Percentiles rank a stretch among this genome's conserved stretches.
Conservation (phyloP, 2,888 invertebrate genomes). For the Syrphus vitripennis region DNA sequence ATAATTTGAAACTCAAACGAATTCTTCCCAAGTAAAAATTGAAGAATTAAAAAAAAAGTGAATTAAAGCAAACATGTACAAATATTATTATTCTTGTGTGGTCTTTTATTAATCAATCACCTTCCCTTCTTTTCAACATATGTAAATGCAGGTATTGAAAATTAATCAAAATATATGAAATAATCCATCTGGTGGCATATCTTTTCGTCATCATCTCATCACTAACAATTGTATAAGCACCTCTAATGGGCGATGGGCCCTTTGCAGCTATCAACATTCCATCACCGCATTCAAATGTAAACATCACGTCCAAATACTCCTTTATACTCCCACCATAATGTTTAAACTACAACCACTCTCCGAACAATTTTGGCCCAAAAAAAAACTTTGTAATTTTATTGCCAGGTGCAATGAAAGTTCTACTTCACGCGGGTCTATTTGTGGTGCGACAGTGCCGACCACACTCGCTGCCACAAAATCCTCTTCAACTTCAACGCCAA, state of each 20-base stretch:
- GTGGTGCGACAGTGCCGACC: constrained; percentile 42
- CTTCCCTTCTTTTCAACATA: background rate
- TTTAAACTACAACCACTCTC: constrained; percentile 19
- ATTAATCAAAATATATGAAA: background rate
- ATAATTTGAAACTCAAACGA: no score
- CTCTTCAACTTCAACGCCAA: constrained; percentile 47
- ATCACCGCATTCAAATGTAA: constrained; percentile 31
- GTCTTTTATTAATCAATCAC: background rate
- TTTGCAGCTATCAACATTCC: constrained; percentile 61
- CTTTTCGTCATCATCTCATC: constrained; percentile 44
- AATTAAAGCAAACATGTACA: no score
- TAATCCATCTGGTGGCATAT: constrained; percentile 42
- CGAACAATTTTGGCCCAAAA: constrained; percentile 29
- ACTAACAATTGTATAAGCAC: constrained; percentile 30
- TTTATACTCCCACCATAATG: constrained; percentile 28
- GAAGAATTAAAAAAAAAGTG: no score
- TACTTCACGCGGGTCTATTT: constrained; percentile 54
- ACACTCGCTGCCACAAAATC: constrained; percentile 38
- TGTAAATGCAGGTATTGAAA: background rate
- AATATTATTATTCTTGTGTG: background rate
- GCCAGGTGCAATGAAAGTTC: constrained; percentile 65
- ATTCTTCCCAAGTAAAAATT: no score
- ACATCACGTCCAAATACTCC: constrained; percentile 28
- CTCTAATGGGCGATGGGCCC: constrained; percentile 53
- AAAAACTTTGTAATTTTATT: constrained; percentile 42